Evolutionary conservation across 2,113 vertebrate genomes (phyloP), one percentile per base, ranked within the genome.

Genomic region (Nettapus auritus): DNA sequence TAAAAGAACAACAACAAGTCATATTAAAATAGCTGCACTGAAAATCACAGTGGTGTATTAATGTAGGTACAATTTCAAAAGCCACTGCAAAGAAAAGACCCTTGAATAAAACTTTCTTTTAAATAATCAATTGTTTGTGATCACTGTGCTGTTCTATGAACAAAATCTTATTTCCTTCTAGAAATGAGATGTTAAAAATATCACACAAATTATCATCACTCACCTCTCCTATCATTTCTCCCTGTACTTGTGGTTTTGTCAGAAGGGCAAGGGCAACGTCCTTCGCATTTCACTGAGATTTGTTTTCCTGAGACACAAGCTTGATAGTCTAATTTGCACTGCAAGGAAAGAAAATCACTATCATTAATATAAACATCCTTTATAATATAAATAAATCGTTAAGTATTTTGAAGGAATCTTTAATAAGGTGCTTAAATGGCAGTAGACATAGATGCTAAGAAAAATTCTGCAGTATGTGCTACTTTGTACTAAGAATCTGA

Each of bases 281-380:
- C 99, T 95, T 98, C 86, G 71, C 99, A 99, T 97, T 98, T 99
- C 94, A 98, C 98, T 52, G 98, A 98, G 62, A 99, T 99, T 95
- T 99, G 98, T 97, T 99, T 99, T 94, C 98, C 98, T 90, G 98
- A 98, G 97, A 98, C 98, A 97, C 99, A 99, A 6, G 99, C 98
- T 96, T 99, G 99, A 97, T 99, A 99, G 75, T 99, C 99, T 90
- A 99, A 97, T 95, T 99, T 99, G 98, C 99, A 99, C 99, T 99
- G 97, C 69, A 97, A 79, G 52, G 70, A 94, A 38, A 97, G 26
- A 96, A 38, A 97, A 94, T 53, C 3, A 81, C 31, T 87, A 50
- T 17, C 40, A 86, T 84, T 76, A 93, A 93, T 56, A 56, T 6
- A 93, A 94, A 70, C 25, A 70, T 4, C 8, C 62, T 66, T 74